Base-by-base conservation (phyloP, 2,797 vertebrate genomes). In the Spinus pinus region DNA sequence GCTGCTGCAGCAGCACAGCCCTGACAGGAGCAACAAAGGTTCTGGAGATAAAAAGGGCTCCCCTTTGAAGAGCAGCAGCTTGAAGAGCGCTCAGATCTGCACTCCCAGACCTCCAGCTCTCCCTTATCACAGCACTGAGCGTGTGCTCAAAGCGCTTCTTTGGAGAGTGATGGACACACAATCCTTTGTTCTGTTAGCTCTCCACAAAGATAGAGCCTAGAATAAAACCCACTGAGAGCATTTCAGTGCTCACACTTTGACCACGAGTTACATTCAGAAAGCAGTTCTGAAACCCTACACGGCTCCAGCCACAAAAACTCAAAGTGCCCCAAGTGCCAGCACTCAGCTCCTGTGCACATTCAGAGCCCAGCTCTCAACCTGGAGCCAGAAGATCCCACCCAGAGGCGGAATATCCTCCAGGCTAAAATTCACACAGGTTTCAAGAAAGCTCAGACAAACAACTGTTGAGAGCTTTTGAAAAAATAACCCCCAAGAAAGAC, bases 151-250 rank as follows among this genome's bases (percentile, higher is more conserved):
- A 66, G 54, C 1, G 28, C 50, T 87, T 31, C 2, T 13, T 4
- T 22, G 51, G 27, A 25, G 39, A 61, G 23, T 0, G 22, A 53
- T 6, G 61, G 75, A 44, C 1, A 0, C 1, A 1, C 1, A 9
- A 21, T 6, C 16, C 1, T 21, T 8, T n/a, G 19, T 19, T 78
- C 51, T 44, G 77, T 24, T 0, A 83, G 64, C 21, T 74, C 30
- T 56, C 37, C 47, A 37, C 0, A 2, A 51, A 78, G 57, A 12
- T 4, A 21, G 22, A 53, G 37, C 21, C 60, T 14, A 13, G 49
- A 60, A 71, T n/a, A 49, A 77, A 85, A 33, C 9, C 33, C 22
- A 6, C 12, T 1, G 18, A 67, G 30, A 57, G 31, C 18, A 35
- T 18, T 51, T 53, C 84, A 15, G 24, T 2, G 39, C 39, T 9